Evolutionary conservation across 2,113 vertebrate species (phyloP).

Genomic region (Potamarius usumacintae): DNA sequence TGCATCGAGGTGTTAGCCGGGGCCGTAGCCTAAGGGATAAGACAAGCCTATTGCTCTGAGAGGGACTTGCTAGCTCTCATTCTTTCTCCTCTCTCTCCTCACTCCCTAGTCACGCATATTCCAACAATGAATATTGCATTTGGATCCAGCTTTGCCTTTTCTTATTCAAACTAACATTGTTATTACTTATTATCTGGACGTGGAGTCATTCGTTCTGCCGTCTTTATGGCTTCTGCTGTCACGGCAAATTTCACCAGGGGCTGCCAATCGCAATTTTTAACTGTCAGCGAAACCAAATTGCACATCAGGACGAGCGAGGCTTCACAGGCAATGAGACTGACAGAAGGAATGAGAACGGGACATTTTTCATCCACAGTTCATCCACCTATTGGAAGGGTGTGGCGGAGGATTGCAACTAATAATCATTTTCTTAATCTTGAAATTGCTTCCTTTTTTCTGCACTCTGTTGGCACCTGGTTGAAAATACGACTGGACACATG

Average conservation of each 20-base stretch:
- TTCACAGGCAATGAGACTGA: constrained; percentile 77
- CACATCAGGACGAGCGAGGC: constrained; percentile 78
- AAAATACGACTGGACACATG: background rate
- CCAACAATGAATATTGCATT: constrained; percentile 98
- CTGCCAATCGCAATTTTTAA: constrained; percentile 89
- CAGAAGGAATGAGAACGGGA: constrained; percentile 69
- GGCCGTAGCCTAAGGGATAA: constrained; percentile 93
- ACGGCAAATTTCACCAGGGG: constrained; percentile 87
- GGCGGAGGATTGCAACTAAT: background rate
- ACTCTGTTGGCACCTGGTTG: background rate
- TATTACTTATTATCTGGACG: constrained; percentile 98
- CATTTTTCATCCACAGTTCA: constrained; percentile 81
- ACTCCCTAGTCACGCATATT: constrained; percentile 93
- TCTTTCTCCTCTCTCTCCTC: constrained; percentile 78
- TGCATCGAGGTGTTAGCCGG: constrained; percentile 87
- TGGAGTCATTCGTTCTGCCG: constrained; percentile 93
- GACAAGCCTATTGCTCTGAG: constrained; percentile 90
- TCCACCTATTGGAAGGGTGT: constrained; percentile 44
- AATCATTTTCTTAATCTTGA: constrained; percentile 14
- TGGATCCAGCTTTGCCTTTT: constrained; percentile 88
- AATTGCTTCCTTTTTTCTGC: background rate
- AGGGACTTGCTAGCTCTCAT: constrained; percentile 77
- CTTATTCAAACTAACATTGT: constrained; percentile 97
- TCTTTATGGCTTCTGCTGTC: constrained; percentile 86
- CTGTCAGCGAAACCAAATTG: constrained; percentile 92